Evolutionary conservation across 35 echinoderm and acorn worm species (phyloP).

Genomic region (Nesometra sesokonis): DNA sequence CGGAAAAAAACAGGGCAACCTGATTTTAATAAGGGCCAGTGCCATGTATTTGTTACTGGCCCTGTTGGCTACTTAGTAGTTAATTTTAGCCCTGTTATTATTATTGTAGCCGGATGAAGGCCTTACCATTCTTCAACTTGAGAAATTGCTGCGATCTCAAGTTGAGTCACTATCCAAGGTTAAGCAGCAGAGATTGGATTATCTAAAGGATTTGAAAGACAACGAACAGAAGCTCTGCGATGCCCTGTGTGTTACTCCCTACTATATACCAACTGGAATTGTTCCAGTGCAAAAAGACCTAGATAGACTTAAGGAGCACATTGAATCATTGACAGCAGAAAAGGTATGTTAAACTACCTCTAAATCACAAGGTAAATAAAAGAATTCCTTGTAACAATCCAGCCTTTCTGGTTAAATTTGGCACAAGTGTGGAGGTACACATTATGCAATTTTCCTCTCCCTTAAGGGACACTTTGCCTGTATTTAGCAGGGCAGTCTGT

Average conservation of each 20-base stretch:
- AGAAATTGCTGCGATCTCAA: slow-evolving; percentile 65
- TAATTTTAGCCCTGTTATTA: not conserved
- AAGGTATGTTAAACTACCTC: too few relatives aligned
- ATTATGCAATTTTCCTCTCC: too few relatives aligned
- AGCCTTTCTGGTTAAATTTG: too few relatives aligned
- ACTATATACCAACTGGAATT: slow-evolving; percentile 86
- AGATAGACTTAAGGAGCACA: slow-evolving; percentile 61
- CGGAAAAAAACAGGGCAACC: too few relatives aligned
- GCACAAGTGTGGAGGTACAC: too few relatives aligned
- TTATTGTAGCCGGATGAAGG: slow-evolving; percentile 58
- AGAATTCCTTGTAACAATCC: too few relatives aligned
- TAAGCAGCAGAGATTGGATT: slow-evolving; percentile 54
- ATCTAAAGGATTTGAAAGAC: slow-evolving; percentile 53
- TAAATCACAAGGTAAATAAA: too few relatives aligned
- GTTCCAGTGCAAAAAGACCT: slow-evolving; percentile 73
- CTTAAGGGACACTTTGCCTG: too few relatives aligned
- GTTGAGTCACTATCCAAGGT: slow-evolving; percentile 59
- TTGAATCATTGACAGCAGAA: slow-evolving; percentile 65
- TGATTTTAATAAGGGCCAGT: too few relatives aligned
- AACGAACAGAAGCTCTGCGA: slow-evolving; percentile 80
- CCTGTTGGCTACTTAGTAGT: too few relatives aligned
- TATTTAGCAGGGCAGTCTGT: too few relatives aligned
- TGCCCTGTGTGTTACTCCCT: slow-evolving; percentile 75
- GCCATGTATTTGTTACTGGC: too few relatives aligned
- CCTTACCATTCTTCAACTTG: slow-evolving; percentile 73